Evolutionary conservation across 2,888 invertebrate genomes (phyloP).

Genomic region (Neuroscelio doddi): DNA sequence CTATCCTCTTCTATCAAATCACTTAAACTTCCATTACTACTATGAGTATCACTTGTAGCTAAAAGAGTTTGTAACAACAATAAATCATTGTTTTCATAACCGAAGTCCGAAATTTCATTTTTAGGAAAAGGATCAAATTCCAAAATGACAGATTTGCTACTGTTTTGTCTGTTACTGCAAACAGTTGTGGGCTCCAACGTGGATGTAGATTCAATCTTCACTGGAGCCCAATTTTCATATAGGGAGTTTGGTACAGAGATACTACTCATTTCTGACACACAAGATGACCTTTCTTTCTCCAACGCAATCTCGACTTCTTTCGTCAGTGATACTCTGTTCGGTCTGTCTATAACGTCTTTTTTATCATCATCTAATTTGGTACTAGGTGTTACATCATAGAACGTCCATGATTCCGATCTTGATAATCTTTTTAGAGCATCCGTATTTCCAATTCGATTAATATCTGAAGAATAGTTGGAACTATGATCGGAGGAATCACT

Average conservation of each 20-base stretch:
- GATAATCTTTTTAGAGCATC: constrained; percentile 64
- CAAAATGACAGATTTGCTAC: constrained; percentile 57
- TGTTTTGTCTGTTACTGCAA: not conserved
- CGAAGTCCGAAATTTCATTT: constrained; percentile 56
- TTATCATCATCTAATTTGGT: constrained; percentile 48
- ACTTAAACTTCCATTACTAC: constrained; percentile 71
- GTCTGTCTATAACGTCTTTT: constrained; percentile 56
- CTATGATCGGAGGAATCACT: constrained; percentile 56
- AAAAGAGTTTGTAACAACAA: constrained; percentile 79
- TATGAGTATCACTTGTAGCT: constrained; percentile 80
- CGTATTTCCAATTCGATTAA: constrained; percentile 35
- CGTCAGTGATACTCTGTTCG: constrained; percentile 60
- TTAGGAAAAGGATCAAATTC: constrained; percentile 63
- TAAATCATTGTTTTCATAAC: constrained; percentile 76
- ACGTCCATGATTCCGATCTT: constrained; percentile 74
- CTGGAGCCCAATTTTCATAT: constrained; percentile 72
- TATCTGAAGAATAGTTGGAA: constrained; percentile 32
- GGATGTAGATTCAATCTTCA: constrained; percentile 18
- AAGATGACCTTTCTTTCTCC: constrained; percentile 51
- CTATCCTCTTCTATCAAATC: constrained; percentile 70
- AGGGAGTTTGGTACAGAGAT: constrained; percentile 69
- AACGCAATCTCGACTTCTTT: constrained; percentile 54
- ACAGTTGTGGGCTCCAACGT: not conserved
- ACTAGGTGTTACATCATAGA: constrained; percentile 69
- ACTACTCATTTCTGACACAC: constrained; percentile 51